Base-by-base conservation (phyloP, 2,888 invertebrate species). In the Helleia helle region DNA sequence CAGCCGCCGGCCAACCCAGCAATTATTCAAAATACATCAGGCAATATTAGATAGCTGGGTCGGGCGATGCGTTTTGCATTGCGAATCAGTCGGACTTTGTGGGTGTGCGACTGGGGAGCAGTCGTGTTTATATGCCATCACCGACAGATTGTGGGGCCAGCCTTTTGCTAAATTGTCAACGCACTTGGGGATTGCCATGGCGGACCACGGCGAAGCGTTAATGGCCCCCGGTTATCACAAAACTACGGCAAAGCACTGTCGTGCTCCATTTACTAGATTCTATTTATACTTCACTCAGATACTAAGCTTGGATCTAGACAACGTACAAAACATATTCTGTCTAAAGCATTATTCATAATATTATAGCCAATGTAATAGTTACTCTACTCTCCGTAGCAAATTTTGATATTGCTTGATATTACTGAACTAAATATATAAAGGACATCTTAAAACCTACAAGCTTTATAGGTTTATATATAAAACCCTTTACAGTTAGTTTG, bases 21-120 rank as follows among this genome's bases (percentile, higher is more conserved):
- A 84, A 83, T 81, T 81, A 83, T 84, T 81, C 83, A 81, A 79
- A 83, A 81, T 79, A 80, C 81, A 79, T 76, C 71, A 67, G 65
- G 68, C 77, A 72, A 76, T 81, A 80, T 83, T 83, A 83, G 80
- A 81, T 81, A 80, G 76, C 75, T 73, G 71, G 66, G 68, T 46
- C 65, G 69, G 64, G 64, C 71, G 70, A 73, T 72, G 73, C 80
- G 76, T 81, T 81, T 80, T 80, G 81, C 80, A 81, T 81, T 83
- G 72, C 65, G 83, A 77, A 83, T 80, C 77, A 73, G 75, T 61
- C 63, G 64, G 71, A 75, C 77, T 77, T 75, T 77, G 75, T 77
- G 57, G 49, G 44, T 49, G 56, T 52, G 51, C 50, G 54, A 50
- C 73, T 55, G 52, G 74, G 76, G 81, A 75, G 62, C 52, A 54